Evolutionary conservation across 2,113 vertebrate species (phyloP).

Genomic region (Ctenodactylus gundi): DNA sequence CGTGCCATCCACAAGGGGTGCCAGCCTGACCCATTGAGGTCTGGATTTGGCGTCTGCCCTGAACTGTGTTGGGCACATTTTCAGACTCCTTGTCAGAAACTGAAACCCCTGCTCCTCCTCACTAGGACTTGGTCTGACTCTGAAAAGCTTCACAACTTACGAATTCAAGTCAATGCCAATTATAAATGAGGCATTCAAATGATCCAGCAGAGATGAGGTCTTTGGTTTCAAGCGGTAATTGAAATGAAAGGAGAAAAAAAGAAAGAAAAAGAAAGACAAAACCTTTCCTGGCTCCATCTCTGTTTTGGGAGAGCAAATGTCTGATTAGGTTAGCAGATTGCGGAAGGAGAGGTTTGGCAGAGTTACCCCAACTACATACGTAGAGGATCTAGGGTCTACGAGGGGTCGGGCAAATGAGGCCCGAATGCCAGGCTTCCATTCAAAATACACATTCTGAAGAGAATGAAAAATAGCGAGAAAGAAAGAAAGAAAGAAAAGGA

Average conservation of each 20-base stretch:
- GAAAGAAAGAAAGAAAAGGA: no score
- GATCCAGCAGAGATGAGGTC: slow-evolving; percentile 77
- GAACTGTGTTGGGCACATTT: slow-evolving; percentile 74
- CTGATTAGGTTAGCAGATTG: slow-evolving; percentile 68
- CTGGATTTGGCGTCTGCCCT: slow-evolving; percentile 61
- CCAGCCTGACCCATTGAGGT: slow-evolving; percentile 68
- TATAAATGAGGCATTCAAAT: slow-evolving; percentile 81
- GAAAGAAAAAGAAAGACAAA: no score
- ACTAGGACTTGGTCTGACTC: slow-evolving; percentile 72
- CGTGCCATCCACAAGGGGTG: slow-evolving; percentile 61
- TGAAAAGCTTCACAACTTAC: slow-evolving; percentile 80
- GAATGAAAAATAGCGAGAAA: background rate
- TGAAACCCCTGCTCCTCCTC: slow-evolving; percentile 72
- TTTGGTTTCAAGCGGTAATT: slow-evolving; percentile 73
- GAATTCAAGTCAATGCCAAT: slow-evolving; percentile 72
- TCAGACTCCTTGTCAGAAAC: slow-evolving; percentile 75
- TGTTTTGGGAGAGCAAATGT: slow-evolving; percentile 78
- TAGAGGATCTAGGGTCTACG: slow-evolving; percentile 41
- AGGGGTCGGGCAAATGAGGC: background rate
- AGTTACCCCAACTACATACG: slow-evolving; percentile 38
- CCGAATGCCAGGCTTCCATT: slow-evolving; percentile 54
- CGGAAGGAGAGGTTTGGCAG: slow-evolving; percentile 55
- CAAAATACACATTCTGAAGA: slow-evolving; percentile 45
- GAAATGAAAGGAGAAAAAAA: slow-evolving; percentile 77
- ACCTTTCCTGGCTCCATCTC: slow-evolving; percentile 81